A percentile compares a stretch with the other conserved stretches of the same genome.
Conservation (phyloP, 2,113 vertebrate species). For the Pteronura brasiliensis region DNA sequence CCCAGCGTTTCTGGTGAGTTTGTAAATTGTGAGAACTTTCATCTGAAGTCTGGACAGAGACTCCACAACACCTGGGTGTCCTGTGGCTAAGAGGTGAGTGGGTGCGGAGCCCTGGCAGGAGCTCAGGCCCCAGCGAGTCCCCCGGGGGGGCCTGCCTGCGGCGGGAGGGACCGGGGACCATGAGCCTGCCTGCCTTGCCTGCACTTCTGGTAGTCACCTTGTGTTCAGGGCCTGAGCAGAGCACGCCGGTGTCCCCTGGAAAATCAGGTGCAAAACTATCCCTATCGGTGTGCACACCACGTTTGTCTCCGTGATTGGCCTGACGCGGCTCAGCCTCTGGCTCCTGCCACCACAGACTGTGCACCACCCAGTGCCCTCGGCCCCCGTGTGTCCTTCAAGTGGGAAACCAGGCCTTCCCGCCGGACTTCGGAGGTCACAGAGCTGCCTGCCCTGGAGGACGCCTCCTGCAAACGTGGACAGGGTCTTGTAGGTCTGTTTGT, state of each 20-base stretch:
- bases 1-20: not conserved
- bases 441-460: not conserved
- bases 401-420: not conserved
- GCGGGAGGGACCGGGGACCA: rapidly evolving
- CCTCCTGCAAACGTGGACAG: rapidly evolving
- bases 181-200: not conserved
- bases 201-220: rapidly evolving
- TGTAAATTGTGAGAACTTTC: not conserved
- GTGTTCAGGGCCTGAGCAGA: not conserved
- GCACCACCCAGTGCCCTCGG: rapidly evolving
- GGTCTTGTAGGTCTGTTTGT: rapidly evolving
- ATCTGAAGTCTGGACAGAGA: not conserved
- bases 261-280: not conserved
- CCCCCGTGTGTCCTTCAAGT: not conserved
- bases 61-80: not conserved
- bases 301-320: rapidly evolving
- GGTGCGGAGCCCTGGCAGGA: not conserved
- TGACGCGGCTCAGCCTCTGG: not conserved
- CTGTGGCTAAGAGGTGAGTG: not conserved
- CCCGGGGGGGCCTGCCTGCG: not conserved
- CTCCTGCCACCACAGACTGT: not conserved
- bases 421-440: not conserved
- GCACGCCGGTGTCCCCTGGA: not conserved
- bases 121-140: too few relatives aligned
- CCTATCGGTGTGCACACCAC: rapidly evolving